Conservation (phyloP, 2,888 invertebrate genomes). For the Gnatocerus cornutus region DNA sequence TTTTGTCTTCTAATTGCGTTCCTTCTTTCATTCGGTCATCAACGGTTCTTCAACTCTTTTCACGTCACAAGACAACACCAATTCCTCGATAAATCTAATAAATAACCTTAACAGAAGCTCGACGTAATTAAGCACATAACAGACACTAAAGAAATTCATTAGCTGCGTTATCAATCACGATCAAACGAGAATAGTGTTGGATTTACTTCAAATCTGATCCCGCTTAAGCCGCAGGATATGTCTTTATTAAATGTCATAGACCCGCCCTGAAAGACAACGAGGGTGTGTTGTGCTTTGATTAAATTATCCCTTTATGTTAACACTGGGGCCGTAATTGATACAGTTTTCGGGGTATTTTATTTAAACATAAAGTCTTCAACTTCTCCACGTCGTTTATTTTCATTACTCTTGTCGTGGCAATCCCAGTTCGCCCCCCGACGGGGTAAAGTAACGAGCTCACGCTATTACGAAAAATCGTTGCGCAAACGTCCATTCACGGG, state of each 20-base stretch:
- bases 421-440: slow-evolving; percentile 59
- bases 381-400: slow-evolving; percentile 63
- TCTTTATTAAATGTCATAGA: slow-evolving; percentile 45
- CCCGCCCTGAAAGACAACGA: slow-evolving; percentile 20
- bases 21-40: neutral
- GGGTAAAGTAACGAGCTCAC: slow-evolving; percentile 38
- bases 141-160: slow-evolving; percentile 39
- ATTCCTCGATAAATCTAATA: slow-evolving; percentile 20
- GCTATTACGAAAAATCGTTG: slow-evolving; percentile 15
- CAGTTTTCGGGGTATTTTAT: neutral
- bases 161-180: slow-evolving; percentile 42
- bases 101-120: slow-evolving; percentile 24
- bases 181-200: slow-evolving; percentile 39
- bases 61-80: neutral
- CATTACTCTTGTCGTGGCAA: slow-evolving; percentile 63
- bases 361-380: neutral
- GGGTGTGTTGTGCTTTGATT: slow-evolving; percentile 16
- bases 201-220: slow-evolving; percentile 39
- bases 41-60: slow-evolving; percentile 2
- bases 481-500: neutral
- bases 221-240: slow-evolving; percentile 44
- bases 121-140: slow-evolving; percentile 26
- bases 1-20: neutral
- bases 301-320: slow-evolving; percentile 4
- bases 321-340: slow-evolving; percentile 2